These are phyloP conservation scores for Melanotaenia maccullochi DNA, from an alignment of 2,797 vertebrate species.

Conservation along the genomic window DNA sequence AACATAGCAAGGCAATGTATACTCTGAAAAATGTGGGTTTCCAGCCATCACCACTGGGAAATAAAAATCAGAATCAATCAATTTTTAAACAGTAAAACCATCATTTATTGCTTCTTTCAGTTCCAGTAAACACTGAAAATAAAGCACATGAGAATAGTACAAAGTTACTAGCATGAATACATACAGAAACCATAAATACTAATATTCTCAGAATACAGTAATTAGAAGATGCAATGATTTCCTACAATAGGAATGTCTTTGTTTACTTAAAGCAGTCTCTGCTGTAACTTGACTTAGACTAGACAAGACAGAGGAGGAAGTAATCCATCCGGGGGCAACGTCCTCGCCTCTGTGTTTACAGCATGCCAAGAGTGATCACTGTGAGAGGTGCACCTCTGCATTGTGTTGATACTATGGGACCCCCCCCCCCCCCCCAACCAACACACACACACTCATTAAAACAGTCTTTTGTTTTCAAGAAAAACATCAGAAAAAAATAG, in stretches of 20 bases:
- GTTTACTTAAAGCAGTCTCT: neutral
- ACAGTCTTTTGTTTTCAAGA: neutral
- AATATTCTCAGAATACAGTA: neutral
- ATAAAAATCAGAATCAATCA: too few relatives aligned
- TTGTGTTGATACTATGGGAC: neutral
- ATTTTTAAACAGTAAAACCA: too few relatives aligned
- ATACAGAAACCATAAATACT: neutral
- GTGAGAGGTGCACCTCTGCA: conserved; percentile 29
- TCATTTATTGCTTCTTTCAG: too few relatives aligned
- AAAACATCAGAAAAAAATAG: conserved; percentile 24
- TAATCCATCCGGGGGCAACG: conserved; percentile 39
- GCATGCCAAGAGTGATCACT: conserved; percentile 43
- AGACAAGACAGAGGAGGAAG: conserved; percentile 31
- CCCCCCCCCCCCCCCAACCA: neutral
- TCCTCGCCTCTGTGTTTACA: conserved; percentile 55
- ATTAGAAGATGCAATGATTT: conserved; percentile 3
- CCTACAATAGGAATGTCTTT: neutral
- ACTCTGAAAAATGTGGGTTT: too few relatives aligned
- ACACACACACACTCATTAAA: neutral
- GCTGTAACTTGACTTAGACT: conserved; percentile 1
- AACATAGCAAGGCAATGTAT: too few relatives aligned
- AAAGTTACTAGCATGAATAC: neutral
- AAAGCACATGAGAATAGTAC: too few relatives aligned
- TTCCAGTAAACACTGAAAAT: too few relatives aligned
- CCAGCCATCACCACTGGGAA: too few relatives aligned